Evolutionary conservation across 1,140 invertebrate genomes (phyloP).

Genomic region (Campoletis sonorensis): DNA sequence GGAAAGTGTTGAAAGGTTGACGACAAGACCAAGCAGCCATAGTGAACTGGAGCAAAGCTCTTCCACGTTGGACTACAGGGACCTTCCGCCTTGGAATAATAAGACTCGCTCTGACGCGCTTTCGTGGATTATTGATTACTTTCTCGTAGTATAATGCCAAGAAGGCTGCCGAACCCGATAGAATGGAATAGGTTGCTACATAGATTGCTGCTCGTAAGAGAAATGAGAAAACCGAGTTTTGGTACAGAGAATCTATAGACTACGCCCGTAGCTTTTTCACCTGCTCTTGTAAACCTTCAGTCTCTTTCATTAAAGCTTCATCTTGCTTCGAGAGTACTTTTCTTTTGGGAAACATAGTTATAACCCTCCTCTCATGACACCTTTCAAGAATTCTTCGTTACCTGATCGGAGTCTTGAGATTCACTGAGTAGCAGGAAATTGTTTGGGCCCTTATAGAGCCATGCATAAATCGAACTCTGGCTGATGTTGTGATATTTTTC

Average conservation of each 20-base stretch:
- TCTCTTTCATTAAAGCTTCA: conserved; percentile 4
- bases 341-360: not conserved
- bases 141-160: conserved; percentile 39
- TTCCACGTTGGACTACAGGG: conserved; percentile 50
- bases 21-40: conserved; percentile 1
- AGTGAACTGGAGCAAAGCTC: conserved; percentile 12
- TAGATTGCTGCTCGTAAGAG: conserved; percentile 58
- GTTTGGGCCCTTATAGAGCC: not conserved
- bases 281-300: not conserved
- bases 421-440: not conserved
- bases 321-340: not conserved
- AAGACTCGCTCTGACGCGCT: conserved; percentile 54
- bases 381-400: not conserved
- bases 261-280: conserved; percentile 2
- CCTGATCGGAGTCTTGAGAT: not conserved
- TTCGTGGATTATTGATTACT: conserved; percentile 55
- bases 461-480: conserved; percentile 33
- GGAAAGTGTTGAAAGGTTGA: conserved; percentile 14
- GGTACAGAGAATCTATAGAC: not conserved
- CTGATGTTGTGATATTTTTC: not conserved
- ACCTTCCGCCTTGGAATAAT: conserved; percentile 54
- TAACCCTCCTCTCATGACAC: not conserved
- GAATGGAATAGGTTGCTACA: conserved; percentile 52
- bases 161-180: conserved; percentile 20
- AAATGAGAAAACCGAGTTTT: not conserved